Percentiles rank a stretch among this genome's conserved stretches.
Conservation (phyloP, 2,113 vertebrate genomes). For the Aix galericulata region DNA sequence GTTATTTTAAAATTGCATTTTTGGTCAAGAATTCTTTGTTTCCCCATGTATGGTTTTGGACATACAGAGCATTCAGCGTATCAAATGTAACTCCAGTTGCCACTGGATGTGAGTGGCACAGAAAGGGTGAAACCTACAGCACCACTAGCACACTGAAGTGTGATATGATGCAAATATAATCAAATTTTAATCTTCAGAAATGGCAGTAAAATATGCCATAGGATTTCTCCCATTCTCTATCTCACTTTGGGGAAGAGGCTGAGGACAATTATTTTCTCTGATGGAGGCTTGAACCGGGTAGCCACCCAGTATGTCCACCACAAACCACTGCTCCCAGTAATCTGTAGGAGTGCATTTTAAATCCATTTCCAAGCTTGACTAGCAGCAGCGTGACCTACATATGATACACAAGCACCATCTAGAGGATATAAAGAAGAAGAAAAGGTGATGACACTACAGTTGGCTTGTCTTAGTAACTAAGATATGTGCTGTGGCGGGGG, state of each 20-base stretch:
- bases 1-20: not conserved
- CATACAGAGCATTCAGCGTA: too few relatives aligned
- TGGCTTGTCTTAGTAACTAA: not conserved
- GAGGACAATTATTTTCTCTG: not conserved
- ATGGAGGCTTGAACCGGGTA: not conserved
- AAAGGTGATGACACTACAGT: not conserved
- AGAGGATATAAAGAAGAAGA: constrained; percentile 12
- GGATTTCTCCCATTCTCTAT: not conserved
- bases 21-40: not conserved
- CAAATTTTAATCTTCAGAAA: not conserved
- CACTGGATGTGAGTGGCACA: fast-evolving
- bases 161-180: not conserved
- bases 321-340: not conserved
- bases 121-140: not conserved
- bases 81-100: not conserved
- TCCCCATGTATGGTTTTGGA: not conserved
- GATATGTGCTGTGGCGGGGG: fast-evolving
- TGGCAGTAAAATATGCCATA: not conserved
- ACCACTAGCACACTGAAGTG: not conserved
- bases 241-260: not conserved
- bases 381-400: not conserved
- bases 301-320: not conserved
- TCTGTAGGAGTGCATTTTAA: not conserved
- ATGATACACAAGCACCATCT: constrained; percentile 56
- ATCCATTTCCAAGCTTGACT: not conserved